Percentiles rank a stretch among this genome's conserved stretches.
Evolutionary conservation across 1,140 invertebrate species (phyloP).

Genomic region (Drosophila novamexicana): DNA sequence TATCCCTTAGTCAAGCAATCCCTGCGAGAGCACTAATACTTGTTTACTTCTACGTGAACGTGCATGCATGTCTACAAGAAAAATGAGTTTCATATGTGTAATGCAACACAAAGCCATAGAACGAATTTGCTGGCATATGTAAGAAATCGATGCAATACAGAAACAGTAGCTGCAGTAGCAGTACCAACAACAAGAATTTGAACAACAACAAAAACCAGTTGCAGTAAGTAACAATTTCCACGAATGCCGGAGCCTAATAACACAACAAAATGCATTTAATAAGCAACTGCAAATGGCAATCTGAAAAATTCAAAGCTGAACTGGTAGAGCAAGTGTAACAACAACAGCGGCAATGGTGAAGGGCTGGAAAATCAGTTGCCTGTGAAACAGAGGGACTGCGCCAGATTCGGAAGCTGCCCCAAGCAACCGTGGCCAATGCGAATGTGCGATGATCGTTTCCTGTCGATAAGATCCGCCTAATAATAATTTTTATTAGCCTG

Average conservation of each 20-base stretch:
- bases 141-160: conserved; percentile 63
- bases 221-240: conserved; percentile 73
- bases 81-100: conserved; percentile 34
- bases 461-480: conserved; percentile 79
- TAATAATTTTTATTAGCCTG: conserved; percentile 58
- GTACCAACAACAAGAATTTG: conserved; percentile 15
- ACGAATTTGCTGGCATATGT: conserved; percentile 51
- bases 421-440: conserved; percentile 52
- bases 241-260: conserved; percentile 75
- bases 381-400: not conserved
- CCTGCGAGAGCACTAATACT: no score
- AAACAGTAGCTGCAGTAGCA: conserved; percentile 31
- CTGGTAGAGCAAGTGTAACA: conserved; percentile 44
- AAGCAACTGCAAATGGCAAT: conserved; percentile 75
- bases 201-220: conserved; percentile 44
- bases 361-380: conserved; percentile 22
- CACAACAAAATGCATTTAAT: conserved; percentile 78
- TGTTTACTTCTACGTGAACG: not conserved
- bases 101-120: conserved; percentile 52
- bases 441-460: conserved; percentile 82
- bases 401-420: conserved; percentile 21
- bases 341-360: conserved; percentile 21
- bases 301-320: conserved; percentile 28
- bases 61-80: not conserved
- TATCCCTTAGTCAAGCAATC: no score